Evolutionary conservation across 2,113 vertebrate species (phyloP).

Genomic region (Calcarius ornatus): DNA sequence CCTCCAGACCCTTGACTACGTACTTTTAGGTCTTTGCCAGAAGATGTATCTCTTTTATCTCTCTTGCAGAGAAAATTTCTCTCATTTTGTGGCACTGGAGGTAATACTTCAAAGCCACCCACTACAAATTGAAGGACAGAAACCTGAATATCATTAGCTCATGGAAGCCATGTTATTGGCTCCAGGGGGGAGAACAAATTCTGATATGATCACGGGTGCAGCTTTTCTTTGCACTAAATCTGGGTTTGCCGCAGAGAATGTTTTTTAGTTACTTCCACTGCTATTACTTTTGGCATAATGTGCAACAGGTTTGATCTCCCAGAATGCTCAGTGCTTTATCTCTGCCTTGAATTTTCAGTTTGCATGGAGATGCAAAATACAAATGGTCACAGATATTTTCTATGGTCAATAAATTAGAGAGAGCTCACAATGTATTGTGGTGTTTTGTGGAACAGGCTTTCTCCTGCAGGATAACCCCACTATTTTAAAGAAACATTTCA

Average conservation of each 20-base stretch:
- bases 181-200: conserved; percentile 11
- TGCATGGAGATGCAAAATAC: neutral
- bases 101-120: conserved; percentile 26
- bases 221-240: neutral
- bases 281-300: neutral
- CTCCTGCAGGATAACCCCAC: neutral
- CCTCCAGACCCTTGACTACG: neutral
- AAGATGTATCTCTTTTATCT: conserved; percentile 18
- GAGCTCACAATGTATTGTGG: neutral
- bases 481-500: neutral
- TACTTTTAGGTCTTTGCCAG: neutral
- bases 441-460: neutral
- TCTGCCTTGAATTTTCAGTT: neutral
- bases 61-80: conserved; percentile 26
- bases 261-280: neutral
- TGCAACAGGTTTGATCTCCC: neutral
- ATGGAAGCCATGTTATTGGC: neutral
- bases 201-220: neutral
- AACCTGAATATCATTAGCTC: neutral
- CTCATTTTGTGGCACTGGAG: neutral
- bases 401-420: neutral
- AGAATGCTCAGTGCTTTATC: neutral
- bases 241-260: neutral
- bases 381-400: neutral
- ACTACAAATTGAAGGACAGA: neutral